Evolutionary conservation across 2,888 invertebrate species (phyloP), one percentile per base, ranked within the genome.

Genomic region (Margaritifera margaritifera): DNA sequence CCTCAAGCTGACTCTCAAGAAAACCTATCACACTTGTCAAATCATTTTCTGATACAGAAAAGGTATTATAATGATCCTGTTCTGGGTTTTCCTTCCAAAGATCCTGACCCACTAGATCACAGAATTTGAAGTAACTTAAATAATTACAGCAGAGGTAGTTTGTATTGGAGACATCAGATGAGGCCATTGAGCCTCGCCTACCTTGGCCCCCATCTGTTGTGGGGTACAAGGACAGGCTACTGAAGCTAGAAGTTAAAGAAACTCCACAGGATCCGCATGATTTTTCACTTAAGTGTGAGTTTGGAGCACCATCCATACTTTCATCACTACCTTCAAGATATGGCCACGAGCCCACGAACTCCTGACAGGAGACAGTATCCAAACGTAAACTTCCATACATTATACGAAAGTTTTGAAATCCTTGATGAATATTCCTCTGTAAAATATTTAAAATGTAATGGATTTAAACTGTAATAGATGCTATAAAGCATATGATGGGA

Each of bases 1-100:
- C 68, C 42, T 83, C 80, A 31, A 85, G 80, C 69, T 84, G 80
- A 54, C 79, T 82, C 73, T 87, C 87, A 61, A 87, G 72, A 72
- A 85, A 84, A 19, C 82, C 80, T 68, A 86, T 86, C 42, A 85
- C 83, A 61, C 79, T 77, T 50, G 85, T 85, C 22, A 87, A 80
- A 62, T 87, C 85, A 11, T 80, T 80, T 71, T 86, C 85, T 0
- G 87, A 86, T 22, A 87, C 85, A 11, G 83, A 79, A 70, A 86
- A 86, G 18, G 86, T 86, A 69, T 84, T 83, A 72, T 79, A 86
- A 24, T 79, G 72, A 64, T 86, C 86, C 31, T 83, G 80, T 66
- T 86, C 85, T 6, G 85, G 85, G 62, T 86, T 85, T 42, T 86
- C 86, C 61, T 82, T 82, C 86, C 86, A 86, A 64, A 86, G 70